Evolutionary conservation across 2,797 vertebrate genomes (phyloP).

Genomic region (Chaunax sp.): DNA sequence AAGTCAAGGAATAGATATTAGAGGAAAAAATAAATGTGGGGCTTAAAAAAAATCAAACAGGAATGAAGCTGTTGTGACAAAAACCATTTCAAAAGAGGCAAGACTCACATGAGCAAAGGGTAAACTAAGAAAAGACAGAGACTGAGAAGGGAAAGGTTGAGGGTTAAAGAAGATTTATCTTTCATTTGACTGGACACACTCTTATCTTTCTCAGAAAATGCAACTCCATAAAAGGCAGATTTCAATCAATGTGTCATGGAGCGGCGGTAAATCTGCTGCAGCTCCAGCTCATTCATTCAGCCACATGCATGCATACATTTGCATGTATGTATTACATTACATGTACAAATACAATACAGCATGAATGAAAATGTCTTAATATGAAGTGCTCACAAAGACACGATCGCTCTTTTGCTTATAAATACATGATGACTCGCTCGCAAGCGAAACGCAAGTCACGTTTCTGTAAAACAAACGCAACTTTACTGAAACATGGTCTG

Average conservation of each 20-base stretch:
- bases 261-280: slow-evolving; percentile 47
- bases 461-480: slow-evolving; percentile 60
- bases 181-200: slow-evolving; percentile 14
- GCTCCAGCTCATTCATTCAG: slow-evolving; percentile 12
- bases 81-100: slow-evolving; percentile 13
- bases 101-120: slow-evolving; percentile 23
- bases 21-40: slow-evolving; percentile 8
- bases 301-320: slow-evolving; percentile 3
- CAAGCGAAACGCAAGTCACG: slow-evolving; percentile 41
- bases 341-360: background rate
- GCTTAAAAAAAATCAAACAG: slow-evolving; percentile 15
- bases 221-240: slow-evolving; percentile 47
- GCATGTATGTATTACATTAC: background rate
- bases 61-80: slow-evolving; percentile 3
- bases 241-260: slow-evolving; percentile 48
- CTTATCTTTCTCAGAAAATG: slow-evolving; percentile 31
- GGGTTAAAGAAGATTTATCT: slow-evolving; percentile 39
- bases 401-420: slow-evolving; percentile 14
- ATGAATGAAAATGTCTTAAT: background rate
- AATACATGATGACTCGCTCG: slow-evolving; percentile 46
- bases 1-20: background rate
- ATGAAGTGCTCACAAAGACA: slow-evolving; percentile 5
- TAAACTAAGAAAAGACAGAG: slow-evolving; percentile 14
- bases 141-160: background rate
- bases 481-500: slow-evolving; percentile 28